These are phyloP conservation scores for Lasioglossum albipes DNA, from an alignment of 1,140 invertebrate species.

Conservation along the genomic window DNA sequence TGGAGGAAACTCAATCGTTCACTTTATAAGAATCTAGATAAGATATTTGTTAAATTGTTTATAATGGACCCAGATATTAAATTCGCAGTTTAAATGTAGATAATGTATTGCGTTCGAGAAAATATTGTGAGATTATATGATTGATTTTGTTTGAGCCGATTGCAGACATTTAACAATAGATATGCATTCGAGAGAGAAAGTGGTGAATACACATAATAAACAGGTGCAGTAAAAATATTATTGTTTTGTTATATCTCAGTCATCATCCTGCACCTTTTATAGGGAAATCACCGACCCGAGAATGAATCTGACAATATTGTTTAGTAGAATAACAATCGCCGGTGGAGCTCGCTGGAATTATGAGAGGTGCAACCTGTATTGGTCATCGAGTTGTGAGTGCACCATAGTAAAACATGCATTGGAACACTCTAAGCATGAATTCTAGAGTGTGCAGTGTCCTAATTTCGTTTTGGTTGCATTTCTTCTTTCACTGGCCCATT, in stretches of 20 bases:
- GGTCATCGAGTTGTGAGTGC: slow-evolving; percentile 3
- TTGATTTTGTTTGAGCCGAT: too few species aligned
- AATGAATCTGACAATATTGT: not conserved
- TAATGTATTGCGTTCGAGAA: too few species aligned
- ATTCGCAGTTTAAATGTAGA: too few species aligned
- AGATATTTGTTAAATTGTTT: too few species aligned
- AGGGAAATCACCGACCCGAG: slow-evolving; percentile 2
- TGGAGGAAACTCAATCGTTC: too few species aligned
- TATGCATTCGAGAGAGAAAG: not conserved
- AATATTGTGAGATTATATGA: too few species aligned
- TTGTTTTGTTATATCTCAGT: slow-evolving; percentile 8
- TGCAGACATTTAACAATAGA: too few species aligned
- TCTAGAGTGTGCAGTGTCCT: not conserved
- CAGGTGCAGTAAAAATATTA: not conserved
- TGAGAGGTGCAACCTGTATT: not conserved
- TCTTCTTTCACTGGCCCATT: not conserved
- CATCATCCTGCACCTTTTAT: slow-evolving; percentile 22
- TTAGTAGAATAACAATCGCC: not conserved
- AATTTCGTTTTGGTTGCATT: slow-evolving; percentile 14
- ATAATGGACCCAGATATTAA: too few species aligned
- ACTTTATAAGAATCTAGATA: too few species aligned
- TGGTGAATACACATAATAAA: slow-evolving; percentile 1
- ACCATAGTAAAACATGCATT: not conserved
- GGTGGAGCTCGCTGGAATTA: not conserved
- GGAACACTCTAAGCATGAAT: slow-evolving; percentile 13